A percentile compares a stretch with the other conserved stretches of the same genome.
Evolutionary conservation across 2,797 vertebrate species (phyloP).

Genomic region (Mallotus villosus): DNA sequence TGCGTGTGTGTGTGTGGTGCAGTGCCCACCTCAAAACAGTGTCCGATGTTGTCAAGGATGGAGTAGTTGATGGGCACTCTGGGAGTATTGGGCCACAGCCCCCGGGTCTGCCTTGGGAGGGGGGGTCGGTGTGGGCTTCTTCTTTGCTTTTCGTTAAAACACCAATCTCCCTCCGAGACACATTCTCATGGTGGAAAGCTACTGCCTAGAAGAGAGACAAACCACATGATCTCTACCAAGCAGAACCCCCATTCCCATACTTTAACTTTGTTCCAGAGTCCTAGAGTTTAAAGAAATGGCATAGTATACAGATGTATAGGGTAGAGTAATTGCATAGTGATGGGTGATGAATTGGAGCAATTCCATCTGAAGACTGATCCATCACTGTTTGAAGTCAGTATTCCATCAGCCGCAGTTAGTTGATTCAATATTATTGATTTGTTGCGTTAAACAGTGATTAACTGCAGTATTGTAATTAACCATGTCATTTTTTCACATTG

Average conservation of each 20-base stretch:
- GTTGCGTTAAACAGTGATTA: not conserved
- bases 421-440: not conserved
- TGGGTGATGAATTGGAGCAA: not conserved
- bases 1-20: not conserved
- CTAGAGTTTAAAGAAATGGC: not conserved
- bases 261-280: no score
- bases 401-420: not conserved
- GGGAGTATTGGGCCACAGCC: slow-evolving; percentile 63
- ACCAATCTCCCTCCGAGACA: slow-evolving; percentile 82
- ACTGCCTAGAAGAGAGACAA: slow-evolving; percentile 68
- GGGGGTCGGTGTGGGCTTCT: slow-evolving; percentile 56
- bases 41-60: slow-evolving; percentile 79
- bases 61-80: slow-evolving; percentile 80
- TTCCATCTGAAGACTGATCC: not conserved
- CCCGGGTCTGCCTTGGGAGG: slow-evolving; percentile 61
- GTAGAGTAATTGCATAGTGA: not conserved
- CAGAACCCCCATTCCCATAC: no score
- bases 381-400: not conserved
- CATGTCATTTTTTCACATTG: not conserved
- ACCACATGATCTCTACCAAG: not conserved
- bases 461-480: not conserved
- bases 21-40: slow-evolving; percentile 77
- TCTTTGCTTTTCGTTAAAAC: slow-evolving; percentile 63
- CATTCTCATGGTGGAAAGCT: slow-evolving; percentile 83
- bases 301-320: not conserved